Conservation (phyloP, 2,888 invertebrate species). For the Lasioglossum calceatum region DNA sequence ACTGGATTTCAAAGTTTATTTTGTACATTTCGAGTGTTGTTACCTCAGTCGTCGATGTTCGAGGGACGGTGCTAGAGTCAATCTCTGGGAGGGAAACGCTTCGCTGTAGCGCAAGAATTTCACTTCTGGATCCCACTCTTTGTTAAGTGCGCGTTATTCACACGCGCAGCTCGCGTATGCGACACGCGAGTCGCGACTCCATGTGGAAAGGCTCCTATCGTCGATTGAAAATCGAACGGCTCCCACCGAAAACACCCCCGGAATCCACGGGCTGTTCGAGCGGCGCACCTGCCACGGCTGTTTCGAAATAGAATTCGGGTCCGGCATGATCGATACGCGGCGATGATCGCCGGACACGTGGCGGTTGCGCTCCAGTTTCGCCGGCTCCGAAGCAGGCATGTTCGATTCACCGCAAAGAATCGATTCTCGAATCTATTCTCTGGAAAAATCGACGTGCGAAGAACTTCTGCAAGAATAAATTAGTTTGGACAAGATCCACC, state of each 20-base stretch:
- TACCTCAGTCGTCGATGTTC: too few species aligned
- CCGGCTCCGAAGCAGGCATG: neutral
- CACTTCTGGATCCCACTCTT: neutral
- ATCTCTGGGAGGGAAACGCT: too few species aligned
- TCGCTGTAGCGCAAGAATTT: too few species aligned
- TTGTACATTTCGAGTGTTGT: too few species aligned
- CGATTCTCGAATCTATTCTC: neutral
- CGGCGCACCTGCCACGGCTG: neutral
- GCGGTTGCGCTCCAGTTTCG: conserved; percentile 1
- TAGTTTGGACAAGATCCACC: too few species aligned
- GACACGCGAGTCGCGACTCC: neutral
- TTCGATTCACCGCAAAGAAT: neutral
- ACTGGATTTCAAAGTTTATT: too few species aligned
- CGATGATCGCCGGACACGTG: neutral
- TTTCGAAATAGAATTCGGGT: neutral
- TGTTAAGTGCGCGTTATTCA: neutral
- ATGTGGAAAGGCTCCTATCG: neutral
- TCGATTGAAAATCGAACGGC: neutral
- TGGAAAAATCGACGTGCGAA: too few species aligned
- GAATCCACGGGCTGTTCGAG: neutral
- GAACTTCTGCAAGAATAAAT: too few species aligned
- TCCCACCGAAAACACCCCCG: neutral
- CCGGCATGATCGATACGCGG: conserved; percentile 8
- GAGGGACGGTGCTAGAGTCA: too few species aligned
- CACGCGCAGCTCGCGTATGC: neutral